phyloP scores from a whole-genome alignment of 2,888 invertebrate genomes.

The Limnephilus marmoratus region DNA sequence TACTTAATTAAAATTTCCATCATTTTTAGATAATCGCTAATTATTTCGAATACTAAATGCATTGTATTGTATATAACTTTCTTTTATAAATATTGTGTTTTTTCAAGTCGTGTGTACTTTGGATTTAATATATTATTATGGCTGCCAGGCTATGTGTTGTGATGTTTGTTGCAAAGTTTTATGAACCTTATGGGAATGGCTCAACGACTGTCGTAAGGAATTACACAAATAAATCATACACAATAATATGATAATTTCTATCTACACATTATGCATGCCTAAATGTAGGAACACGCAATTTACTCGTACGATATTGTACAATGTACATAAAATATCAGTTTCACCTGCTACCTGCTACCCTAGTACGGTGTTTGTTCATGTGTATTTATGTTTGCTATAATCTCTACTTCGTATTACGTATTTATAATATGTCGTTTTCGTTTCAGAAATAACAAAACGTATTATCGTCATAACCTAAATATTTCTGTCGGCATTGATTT shows the following conservation, averaged over 20 bases:
- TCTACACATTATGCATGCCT: neutral
- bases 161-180: neutral
- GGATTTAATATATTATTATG: neutral
- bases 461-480: conserved; percentile 26
- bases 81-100: neutral
- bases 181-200: neutral
- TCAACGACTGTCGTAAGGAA: neutral
- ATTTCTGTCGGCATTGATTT: neutral
- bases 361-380: neutral
- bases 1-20: neutral
- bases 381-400: neutral
- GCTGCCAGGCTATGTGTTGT: neutral
- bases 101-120: neutral
- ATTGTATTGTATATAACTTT: neutral
- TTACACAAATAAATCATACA: neutral
- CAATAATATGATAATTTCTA: neutral
- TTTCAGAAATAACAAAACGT: neutral
- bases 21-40: neutral
- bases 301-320: neutral
- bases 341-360: neutral
- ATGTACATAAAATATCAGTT: neutral
- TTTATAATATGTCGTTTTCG: neutral
- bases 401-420: neutral
- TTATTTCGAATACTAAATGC: neutral
- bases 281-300: neutral